A percentile compares a stretch with the other conserved stretches of the same genome.
Conservation (phyloP, 2,113 vertebrate species). For the Paratilapia polleni region DNA sequence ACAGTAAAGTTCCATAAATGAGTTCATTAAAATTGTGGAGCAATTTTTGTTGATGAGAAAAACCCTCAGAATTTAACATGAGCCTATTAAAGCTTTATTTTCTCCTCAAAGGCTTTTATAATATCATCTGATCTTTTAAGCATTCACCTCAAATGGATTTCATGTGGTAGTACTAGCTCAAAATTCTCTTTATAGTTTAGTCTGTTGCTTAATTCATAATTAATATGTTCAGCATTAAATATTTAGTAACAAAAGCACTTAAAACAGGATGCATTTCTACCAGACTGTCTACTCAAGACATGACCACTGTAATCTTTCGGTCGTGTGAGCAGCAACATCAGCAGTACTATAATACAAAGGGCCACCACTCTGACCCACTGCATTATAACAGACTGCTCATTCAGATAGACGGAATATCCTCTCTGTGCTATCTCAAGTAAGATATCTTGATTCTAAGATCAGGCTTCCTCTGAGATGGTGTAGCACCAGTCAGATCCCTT, state of each 20-base stretch:
- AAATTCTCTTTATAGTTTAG: constrained; percentile 40
- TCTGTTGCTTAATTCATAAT: constrained; percentile 54
- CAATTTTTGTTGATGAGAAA: background rate
- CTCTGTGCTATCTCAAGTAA: background rate
- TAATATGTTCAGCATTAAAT: constrained; percentile 58
- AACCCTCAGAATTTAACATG: background rate
- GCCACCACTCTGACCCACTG: background rate
- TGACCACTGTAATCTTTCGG: background rate
- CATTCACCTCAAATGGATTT: background rate
- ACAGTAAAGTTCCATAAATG: background rate
- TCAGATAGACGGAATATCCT: constrained; percentile 10
- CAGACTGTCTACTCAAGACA: background rate
- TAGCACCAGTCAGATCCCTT: background rate
- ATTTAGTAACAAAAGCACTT: constrained; percentile 53
- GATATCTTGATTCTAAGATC: background rate
- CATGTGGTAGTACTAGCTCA: background rate
- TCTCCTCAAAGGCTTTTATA: background rate
- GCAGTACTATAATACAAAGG: background rate
- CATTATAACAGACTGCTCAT: constrained; percentile 3
- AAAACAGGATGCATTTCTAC: constrained; percentile 31
- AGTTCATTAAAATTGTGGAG: background rate
- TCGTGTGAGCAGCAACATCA: background rate
- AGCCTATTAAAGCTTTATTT: background rate
- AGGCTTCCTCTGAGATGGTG: background rate
- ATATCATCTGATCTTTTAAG: constrained; percentile 3